These are phyloP conservation scores for Muntiacus muntjak DNA, from an alignment of 2,113 vertebrate species.

Conservation along the genomic window DNA sequence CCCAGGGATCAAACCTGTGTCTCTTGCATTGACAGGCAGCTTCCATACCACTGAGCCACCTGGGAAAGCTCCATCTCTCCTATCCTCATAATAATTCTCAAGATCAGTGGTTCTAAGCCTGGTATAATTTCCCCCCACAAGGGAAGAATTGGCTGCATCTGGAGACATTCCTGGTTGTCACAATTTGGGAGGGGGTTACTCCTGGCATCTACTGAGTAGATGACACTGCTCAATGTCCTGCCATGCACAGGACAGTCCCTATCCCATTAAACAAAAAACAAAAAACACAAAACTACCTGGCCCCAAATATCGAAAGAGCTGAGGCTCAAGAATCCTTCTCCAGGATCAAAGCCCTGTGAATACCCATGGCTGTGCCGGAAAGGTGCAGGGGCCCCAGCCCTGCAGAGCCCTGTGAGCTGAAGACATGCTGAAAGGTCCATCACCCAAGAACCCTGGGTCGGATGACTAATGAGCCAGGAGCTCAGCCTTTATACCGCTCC, in stretches of 20 bases:
- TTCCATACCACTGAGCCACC: background rate
- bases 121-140: background rate
- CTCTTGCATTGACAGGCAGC: background rate
- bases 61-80: background rate
- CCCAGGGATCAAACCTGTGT: background rate
- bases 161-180: background rate
- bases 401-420: background rate
- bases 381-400: background rate
- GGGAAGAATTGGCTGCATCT: background rate
- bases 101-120: background rate
- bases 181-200: background rate
- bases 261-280: background rate
- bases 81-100: background rate
- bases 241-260: background rate
- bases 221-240: background rate
- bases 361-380: accelerated
- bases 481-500: constrained; percentile 73
- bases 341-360: background rate
- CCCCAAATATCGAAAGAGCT: background rate
- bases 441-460: background rate
- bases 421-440: constrained; percentile 48
- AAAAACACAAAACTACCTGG: background rate
- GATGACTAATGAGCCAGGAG: background rate
- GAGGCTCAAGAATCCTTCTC: background rate
- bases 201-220: background rate